Conservation (phyloP, 1,140 invertebrate species). For the Colletes gigas region DNA sequence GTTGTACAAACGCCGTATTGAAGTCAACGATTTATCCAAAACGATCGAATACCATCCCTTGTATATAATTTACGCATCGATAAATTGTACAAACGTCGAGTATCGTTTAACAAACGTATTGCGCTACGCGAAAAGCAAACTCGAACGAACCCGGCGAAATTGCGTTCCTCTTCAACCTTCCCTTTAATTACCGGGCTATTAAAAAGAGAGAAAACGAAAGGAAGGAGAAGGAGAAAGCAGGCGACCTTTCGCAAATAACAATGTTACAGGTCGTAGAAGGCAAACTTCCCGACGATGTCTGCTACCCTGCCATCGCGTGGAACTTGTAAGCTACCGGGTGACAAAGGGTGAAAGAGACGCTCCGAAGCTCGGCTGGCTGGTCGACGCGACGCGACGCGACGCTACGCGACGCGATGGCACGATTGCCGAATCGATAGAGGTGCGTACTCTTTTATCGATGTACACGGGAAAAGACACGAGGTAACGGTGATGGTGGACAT, state of each 20-base stretch:
- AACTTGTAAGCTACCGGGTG: slow-evolving; percentile 15
- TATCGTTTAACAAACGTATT: background rate
- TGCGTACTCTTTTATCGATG: slow-evolving; percentile 67
- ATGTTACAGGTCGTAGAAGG: slow-evolving; percentile 8
- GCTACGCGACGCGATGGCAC: slow-evolving; percentile 10
- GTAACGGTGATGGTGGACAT: slow-evolving; percentile 46
- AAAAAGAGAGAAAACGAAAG: background rate
- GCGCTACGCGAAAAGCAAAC: background rate
- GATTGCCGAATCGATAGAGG: slow-evolving; percentile 58
- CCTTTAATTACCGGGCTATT: slow-evolving; percentile 14
- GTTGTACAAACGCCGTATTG: slow-evolving; percentile 36
- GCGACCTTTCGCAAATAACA: slow-evolving; percentile 20
- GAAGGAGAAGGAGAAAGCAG: background rate
- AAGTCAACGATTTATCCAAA: background rate
- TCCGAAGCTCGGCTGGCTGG: slow-evolving; percentile 9
- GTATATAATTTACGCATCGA: too few relatives aligned
- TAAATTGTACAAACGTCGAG: background rate
- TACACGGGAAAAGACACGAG: slow-evolving; percentile 61
- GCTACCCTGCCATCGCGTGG: background rate
- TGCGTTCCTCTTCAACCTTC: background rate
- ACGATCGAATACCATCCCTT: background rate
- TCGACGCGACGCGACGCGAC: too few relatives aligned
- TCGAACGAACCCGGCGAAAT: background rate
- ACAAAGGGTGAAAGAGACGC: slow-evolving; percentile 37
- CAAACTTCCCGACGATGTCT: slow-evolving; percentile 16